Conservation (phyloP, 2,113 vertebrate genomes). For the Pluvianellus socialis region DNA sequence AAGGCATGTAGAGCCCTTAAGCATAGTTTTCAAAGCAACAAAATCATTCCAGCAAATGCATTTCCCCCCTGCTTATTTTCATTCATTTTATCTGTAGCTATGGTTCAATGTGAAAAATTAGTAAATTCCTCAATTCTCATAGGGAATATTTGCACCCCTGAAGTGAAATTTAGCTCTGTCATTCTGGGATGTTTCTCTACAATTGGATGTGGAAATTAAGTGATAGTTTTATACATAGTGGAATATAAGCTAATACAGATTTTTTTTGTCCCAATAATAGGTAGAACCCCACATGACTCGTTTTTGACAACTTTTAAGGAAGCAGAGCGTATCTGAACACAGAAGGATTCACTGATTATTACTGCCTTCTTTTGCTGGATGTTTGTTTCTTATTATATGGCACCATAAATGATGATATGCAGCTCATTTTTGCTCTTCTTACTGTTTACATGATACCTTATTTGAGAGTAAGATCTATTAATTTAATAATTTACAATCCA, state of each 20-base stretch:
- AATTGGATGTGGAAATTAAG: not conserved
- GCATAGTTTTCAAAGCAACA: not conserved
- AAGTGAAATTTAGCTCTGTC: not conserved
- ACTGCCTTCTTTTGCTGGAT: constrained; percentile 49
- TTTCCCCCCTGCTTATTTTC: not conserved
- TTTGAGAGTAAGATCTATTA: not conserved
- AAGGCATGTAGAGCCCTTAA: not conserved
- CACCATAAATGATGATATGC: not conserved
- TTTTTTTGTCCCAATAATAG: not conserved
- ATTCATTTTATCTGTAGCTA: not conserved
- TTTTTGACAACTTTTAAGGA: not conserved
- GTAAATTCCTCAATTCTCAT: not conserved
- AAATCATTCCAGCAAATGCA: not conserved
- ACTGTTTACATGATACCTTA: not conserved
- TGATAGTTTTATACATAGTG: not conserved
- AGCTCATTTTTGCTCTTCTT: not conserved
- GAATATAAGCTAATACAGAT: not conserved
- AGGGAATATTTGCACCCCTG: not conserved
- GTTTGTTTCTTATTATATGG: not conserved
- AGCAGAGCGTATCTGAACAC: not conserved
- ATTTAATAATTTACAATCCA: not conserved
- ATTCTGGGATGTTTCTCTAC: not conserved
- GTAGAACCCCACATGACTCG: not conserved
- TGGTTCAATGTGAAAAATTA: not conserved
- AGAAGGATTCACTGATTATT: not conserved